Percentiles rank a stretch among this genome's conserved stretches.
These are phyloP conservation scores for Corydoras maculifer DNA, from an alignment of 2,113 vertebrate genomes.

Conservation along the genomic window DNA sequence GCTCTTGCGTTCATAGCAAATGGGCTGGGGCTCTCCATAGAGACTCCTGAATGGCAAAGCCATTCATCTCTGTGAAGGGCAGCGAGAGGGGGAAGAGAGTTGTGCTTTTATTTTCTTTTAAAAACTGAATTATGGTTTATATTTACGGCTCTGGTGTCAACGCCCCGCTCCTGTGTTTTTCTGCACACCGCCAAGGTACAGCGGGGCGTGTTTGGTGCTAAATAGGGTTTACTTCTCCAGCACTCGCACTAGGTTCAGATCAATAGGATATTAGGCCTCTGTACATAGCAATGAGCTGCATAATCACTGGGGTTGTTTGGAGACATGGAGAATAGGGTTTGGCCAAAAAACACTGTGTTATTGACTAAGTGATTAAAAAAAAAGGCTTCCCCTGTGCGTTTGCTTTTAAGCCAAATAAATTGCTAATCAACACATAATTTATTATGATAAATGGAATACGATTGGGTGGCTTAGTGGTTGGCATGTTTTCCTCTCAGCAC, in stretches of 20 bases:
- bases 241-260: constrained; percentile 78
- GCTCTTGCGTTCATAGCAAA: constrained; percentile 69
- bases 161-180: constrained; percentile 26
- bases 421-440: too few relatives aligned
- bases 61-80: constrained; percentile 73
- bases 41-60: constrained; percentile 70
- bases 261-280: constrained; percentile 84
- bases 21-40: constrained; percentile 50
- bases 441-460: too few relatives aligned
- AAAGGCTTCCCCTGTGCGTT: too few relatives aligned
- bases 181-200: constrained; percentile 38
- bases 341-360: constrained; percentile 47
- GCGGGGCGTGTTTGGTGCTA: constrained; percentile 61
- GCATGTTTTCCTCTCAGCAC: too few relatives aligned
- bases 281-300: constrained; percentile 77
- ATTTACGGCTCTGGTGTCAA: constrained; percentile 71
- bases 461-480: too few relatives aligned
- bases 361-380: constrained; percentile 19
- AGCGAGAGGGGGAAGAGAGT: constrained; percentile 39
- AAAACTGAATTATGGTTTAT: constrained; percentile 71
- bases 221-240: constrained; percentile 88
- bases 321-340: constrained; percentile 42
- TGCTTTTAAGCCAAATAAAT: too few relatives aligned
- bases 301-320: constrained; percentile 63
- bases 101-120: constrained; percentile 39